Conservation (phyloP, 2,888 invertebrate species). For the Drosophila anomalata region DNA sequence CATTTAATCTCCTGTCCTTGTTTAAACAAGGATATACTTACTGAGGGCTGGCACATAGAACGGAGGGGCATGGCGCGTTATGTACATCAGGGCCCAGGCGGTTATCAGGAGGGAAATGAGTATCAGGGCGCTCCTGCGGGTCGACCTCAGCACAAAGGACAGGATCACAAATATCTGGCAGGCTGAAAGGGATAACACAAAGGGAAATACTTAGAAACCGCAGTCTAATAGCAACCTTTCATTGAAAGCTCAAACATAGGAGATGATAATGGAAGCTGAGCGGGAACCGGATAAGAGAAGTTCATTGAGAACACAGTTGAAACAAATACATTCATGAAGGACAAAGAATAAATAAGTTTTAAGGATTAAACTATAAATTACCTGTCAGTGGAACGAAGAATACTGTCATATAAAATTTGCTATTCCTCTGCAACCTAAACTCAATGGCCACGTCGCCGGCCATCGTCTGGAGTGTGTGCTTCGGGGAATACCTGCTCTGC, state of each 20-base stretch:
- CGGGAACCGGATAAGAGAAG: not conserved
- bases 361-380: slow-evolving; percentile 39
- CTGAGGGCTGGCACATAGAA: slow-evolving; percentile 80
- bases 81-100: slow-evolving; percentile 76
- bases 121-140: slow-evolving; percentile 77
- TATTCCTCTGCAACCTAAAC: slow-evolving; percentile 77
- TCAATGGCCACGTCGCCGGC: slow-evolving; percentile 73
- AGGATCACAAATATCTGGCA: slow-evolving; percentile 74
- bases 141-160: slow-evolving; percentile 78
- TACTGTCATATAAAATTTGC: slow-evolving; percentile 75
- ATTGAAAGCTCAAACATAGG: not conserved
- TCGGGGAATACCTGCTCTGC: slow-evolving; percentile 58
- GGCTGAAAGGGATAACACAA: slow-evolving; percentile 55
- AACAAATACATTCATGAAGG: not conserved
- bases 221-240: not conserved
- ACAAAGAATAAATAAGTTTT: not conserved
- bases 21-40: slow-evolving; percentile 64
- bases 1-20: no score
- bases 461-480: slow-evolving; percentile 65
- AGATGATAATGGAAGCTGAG: not conserved
- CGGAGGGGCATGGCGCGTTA: slow-evolving; percentile 78
- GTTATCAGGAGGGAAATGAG: slow-evolving; percentile 74
- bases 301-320: not conserved
- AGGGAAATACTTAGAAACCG: not conserved
- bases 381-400: slow-evolving; percentile 80